phyloP scores from a whole-genome alignment of 2,888 invertebrate genomes.

The Agrilus cyanescens region DNA sequence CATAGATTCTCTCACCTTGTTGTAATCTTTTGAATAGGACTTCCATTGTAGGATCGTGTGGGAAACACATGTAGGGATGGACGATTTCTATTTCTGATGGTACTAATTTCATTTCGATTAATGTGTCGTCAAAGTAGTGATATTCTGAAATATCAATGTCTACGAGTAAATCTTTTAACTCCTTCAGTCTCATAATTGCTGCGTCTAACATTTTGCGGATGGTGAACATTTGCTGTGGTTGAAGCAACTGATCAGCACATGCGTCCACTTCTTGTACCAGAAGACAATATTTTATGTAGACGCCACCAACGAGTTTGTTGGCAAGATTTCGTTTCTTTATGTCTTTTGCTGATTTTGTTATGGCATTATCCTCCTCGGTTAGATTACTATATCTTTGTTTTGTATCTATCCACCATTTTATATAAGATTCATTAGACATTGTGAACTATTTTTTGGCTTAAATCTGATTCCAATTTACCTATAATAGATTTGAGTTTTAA shows the following conservation, averaged over 20 bases:
- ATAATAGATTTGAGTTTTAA: too few species aligned
- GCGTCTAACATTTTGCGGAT: conserved; percentile 48
- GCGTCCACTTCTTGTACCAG: conserved; percentile 45
- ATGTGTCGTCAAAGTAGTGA: conserved; percentile 61
- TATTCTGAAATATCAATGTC: conserved; percentile 47
- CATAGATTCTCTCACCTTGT: conserved; percentile 27
- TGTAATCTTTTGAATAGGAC: conserved; percentile 24
- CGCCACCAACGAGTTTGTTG: conserved; percentile 39
- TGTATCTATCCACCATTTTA: conserved; percentile 40
- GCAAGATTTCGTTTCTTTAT: conserved; percentile 39
- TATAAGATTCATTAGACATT: conserved; percentile 39
- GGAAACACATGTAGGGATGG: conserved; percentile 50
- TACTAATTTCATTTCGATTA: conserved; percentile 55
- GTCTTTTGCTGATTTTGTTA: conserved; percentile 19
- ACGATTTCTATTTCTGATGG: conserved; percentile 53
- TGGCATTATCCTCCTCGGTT: conserved; percentile 29
- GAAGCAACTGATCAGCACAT: conserved; percentile 48
- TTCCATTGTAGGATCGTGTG: conserved; percentile 39
- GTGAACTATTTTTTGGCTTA: not conserved
- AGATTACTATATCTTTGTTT: conserved; percentile 33
- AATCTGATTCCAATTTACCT: too few species aligned
- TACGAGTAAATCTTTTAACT: conserved; percentile 45
- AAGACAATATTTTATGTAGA: conserved; percentile 42
- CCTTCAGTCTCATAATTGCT: conserved; percentile 42
- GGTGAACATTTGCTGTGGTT: conserved; percentile 46